A percentile compares a stretch with the other conserved stretches of the same genome.
Conservation (phyloP, 2,888 invertebrate species). For the Carcina quercana region DNA sequence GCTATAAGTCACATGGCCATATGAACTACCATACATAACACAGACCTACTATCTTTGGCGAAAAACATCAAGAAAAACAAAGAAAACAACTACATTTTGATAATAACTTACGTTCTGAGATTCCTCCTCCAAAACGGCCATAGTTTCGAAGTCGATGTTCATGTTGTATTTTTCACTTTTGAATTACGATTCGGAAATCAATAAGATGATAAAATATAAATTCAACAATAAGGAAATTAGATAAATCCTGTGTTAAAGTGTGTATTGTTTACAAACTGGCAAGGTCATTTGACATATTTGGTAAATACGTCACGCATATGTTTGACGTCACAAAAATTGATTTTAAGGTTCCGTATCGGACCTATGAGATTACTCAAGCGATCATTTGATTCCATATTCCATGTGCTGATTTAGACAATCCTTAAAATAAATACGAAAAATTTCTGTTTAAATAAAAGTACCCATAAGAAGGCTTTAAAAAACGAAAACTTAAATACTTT, state of each 20-base stretch:
- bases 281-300: slow-evolving; percentile 79
- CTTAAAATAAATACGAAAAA: too few relatives aligned
- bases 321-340: slow-evolving; percentile 31
- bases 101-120: slow-evolving; percentile 70
- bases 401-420: too few relatives aligned
- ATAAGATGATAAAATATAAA: slow-evolving; percentile 51
- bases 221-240: slow-evolving; percentile 71
- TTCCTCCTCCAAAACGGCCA: slow-evolving; percentile 78
- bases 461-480: too few relatives aligned
- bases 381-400: too few relatives aligned
- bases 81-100: slow-evolving; percentile 23
- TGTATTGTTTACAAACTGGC: slow-evolving; percentile 85
- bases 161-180: slow-evolving; percentile 29
- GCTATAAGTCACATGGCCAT: too few relatives aligned
- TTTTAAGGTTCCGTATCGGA: too few relatives aligned
- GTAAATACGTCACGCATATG: slow-evolving; percentile 48
- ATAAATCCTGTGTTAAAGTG: slow-evolving; percentile 62
- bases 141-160: slow-evolving; percentile 77
- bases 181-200: slow-evolving; percentile 20
- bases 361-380: too few relatives aligned
- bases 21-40: too few relatives aligned
- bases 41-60: background rate
- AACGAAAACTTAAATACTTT: too few relatives aligned
- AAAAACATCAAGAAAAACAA: slow-evolving; percentile 26
- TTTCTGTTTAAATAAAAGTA: too few relatives aligned